Evolutionary conservation across 2,113 vertebrate species (phyloP).

Genomic region (Pseudopodoces humilis): DNA sequence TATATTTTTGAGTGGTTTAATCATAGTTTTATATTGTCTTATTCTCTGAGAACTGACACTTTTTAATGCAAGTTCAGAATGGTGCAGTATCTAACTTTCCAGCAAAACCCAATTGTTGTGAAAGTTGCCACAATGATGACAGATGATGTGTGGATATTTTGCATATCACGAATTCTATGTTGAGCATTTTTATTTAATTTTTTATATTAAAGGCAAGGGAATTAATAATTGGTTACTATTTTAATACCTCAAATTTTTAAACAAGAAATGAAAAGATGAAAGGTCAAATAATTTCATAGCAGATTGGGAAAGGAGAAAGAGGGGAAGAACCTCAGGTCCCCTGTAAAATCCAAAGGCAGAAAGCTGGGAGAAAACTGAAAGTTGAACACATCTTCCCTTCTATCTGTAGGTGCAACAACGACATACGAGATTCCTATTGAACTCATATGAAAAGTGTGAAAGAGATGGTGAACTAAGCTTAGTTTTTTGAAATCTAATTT

Average conservation of each 20-base stretch:
- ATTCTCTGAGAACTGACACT: background rate
- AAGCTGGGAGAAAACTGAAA: background rate
- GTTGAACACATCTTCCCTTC: background rate
- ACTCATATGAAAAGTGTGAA: background rate
- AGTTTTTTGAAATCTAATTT: background rate
- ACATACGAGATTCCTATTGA: background rate
- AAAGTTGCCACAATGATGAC: background rate
- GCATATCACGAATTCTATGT: rapidly evolving
- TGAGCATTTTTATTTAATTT: background rate
- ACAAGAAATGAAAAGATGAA: background rate
- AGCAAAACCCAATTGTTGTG: background rate
- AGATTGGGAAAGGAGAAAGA: background rate
- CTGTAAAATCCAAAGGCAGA: background rate
- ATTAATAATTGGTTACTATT: background rate
- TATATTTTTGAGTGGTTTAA: background rate
- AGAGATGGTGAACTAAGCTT: background rate
- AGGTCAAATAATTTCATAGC: background rate
- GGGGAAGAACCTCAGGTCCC: background rate
- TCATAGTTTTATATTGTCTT: background rate
- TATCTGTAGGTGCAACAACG: background rate
- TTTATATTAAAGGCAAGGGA: background rate
- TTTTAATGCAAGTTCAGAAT: background rate
- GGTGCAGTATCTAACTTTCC: background rate
- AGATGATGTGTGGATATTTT: background rate
- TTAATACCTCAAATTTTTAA: background rate